phyloP scores from a whole-genome alignment of 2,113 vertebrate species.

The Sprattus sprattus region DNA sequence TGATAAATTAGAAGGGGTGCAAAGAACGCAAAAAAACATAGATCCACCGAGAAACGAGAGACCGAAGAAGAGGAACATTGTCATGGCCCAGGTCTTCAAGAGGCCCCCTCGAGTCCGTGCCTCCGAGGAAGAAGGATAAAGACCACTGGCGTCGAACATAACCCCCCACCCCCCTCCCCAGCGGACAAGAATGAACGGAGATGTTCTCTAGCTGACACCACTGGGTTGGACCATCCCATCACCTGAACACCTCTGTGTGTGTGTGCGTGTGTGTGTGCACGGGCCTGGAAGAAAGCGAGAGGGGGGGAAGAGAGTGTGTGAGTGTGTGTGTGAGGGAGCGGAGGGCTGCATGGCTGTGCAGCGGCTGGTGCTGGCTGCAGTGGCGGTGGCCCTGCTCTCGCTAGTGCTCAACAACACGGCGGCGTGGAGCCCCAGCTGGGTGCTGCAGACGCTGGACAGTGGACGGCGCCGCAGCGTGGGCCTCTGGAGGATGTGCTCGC shows the following conservation, averaged over 20 bases:
- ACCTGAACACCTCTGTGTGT: conserved; percentile 19
- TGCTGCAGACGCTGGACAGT: conserved; percentile 86
- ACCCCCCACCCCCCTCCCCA: conserved; percentile 32
- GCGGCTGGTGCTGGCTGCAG: conserved; percentile 90
- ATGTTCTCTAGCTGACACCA: conserved; percentile 88
- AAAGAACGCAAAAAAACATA: not conserved
- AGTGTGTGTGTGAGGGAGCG: conserved; percentile 15
- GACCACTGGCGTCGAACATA: conserved; percentile 40
- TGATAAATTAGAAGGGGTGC: not conserved
- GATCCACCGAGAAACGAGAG: not conserved
- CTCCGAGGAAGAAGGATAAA: conserved; percentile 90
- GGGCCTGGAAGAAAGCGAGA: conserved; percentile 41
- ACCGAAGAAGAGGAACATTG: conserved; percentile 38
- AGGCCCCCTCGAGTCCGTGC: conserved; percentile 72
- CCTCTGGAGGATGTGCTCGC: conserved; percentile 89
- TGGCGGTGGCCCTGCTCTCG: conserved; percentile 89
- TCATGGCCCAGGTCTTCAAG: conserved; percentile 79
- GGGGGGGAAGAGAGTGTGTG: conserved; percentile 11
- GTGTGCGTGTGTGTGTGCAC: conserved; percentile 27
- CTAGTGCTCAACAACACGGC: conserved; percentile 92
- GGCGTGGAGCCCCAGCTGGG: conserved; percentile 93
- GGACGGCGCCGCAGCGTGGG: conserved; percentile 91
- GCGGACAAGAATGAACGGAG: conserved; percentile 86
- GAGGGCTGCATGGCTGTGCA: conserved; percentile 83
- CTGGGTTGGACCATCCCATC: conserved; percentile 49